These are phyloP conservation scores for Ellobius talpinus DNA, from an alignment of 2,113 vertebrate genomes.

Conservation along the genomic window DNA sequence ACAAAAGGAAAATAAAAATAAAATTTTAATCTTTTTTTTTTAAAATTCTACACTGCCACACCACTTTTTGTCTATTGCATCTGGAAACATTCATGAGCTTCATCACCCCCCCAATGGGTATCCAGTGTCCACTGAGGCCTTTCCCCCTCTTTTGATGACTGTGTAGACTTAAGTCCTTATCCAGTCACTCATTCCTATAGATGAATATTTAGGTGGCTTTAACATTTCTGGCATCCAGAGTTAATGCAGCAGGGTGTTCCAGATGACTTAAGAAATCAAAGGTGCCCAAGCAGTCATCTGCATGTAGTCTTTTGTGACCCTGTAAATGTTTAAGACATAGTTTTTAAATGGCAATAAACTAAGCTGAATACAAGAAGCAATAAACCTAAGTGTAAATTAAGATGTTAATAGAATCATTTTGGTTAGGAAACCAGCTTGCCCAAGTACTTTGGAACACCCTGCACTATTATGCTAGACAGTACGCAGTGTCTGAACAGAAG, in stretches of 20 bases:
- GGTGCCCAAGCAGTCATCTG: too few relatives aligned
- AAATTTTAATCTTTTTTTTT: neutral
- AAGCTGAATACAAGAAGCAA: neutral
- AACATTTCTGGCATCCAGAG: neutral
- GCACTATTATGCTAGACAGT: neutral
- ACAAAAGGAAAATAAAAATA: neutral
- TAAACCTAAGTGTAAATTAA: neutral
- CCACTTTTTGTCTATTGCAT: neutral
- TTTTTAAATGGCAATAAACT: constrained; percentile 21
- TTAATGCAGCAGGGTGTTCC: neutral
- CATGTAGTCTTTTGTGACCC: neutral
- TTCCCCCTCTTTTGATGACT: neutral
- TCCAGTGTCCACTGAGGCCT: neutral
- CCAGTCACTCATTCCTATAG: neutral
- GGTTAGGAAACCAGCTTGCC: neutral
- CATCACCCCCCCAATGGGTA: neutral
- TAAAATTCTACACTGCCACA: neutral
- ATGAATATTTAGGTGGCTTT: neutral
- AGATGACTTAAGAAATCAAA: too few relatives aligned
- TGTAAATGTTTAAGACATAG: constrained; percentile 1
- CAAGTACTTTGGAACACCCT: neutral
- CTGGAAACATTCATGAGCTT: neutral
- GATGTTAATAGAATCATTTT: neutral
- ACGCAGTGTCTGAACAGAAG: neutral
- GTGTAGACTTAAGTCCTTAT: too few relatives aligned